Conservation (phyloP, 1,140 invertebrate genomes). For the Eueides isabella region DNA sequence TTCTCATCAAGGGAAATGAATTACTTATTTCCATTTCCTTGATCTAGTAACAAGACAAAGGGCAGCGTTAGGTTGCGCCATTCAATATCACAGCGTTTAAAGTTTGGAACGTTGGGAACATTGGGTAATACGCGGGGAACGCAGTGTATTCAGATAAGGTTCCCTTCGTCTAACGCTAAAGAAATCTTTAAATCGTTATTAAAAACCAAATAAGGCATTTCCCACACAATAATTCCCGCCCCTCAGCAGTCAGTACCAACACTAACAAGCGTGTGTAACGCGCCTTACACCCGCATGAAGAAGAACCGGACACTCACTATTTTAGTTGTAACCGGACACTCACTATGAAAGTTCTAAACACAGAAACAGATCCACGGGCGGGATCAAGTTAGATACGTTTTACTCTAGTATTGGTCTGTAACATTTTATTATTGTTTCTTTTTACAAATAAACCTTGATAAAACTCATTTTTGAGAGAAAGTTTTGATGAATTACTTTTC, state of each 20-base stretch:
- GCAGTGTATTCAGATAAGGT: no score
- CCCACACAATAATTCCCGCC: not conserved
- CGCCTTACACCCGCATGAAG: not conserved
- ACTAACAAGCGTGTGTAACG: not conserved
- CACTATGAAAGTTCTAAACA: slow-evolving; percentile 7
- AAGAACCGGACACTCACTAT: slow-evolving; percentile 7
- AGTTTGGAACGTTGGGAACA: no score
- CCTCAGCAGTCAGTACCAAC: no score
- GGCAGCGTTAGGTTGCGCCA: no score
- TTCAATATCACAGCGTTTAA: no score
- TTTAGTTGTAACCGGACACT: not conserved
- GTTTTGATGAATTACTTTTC: not conserved
- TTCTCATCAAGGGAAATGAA: no score
- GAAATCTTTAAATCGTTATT: no score
- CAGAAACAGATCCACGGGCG: slow-evolving; percentile 17
- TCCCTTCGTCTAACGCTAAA: no score
- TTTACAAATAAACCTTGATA: not conserved
- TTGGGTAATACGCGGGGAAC: no score
- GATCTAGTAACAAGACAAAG: no score
- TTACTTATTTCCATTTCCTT: no score
- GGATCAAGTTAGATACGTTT: slow-evolving; percentile 6
- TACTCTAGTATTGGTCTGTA: slow-evolving; percentile 2
- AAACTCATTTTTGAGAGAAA: not conserved
- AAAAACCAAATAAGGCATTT: not conserved
- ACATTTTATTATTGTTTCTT: not conserved